Percentiles rank a stretch among this genome's conserved stretches.
Evolutionary conservation across 2,888 invertebrate species (phyloP).

Genomic region (Selenia dentaria): DNA sequence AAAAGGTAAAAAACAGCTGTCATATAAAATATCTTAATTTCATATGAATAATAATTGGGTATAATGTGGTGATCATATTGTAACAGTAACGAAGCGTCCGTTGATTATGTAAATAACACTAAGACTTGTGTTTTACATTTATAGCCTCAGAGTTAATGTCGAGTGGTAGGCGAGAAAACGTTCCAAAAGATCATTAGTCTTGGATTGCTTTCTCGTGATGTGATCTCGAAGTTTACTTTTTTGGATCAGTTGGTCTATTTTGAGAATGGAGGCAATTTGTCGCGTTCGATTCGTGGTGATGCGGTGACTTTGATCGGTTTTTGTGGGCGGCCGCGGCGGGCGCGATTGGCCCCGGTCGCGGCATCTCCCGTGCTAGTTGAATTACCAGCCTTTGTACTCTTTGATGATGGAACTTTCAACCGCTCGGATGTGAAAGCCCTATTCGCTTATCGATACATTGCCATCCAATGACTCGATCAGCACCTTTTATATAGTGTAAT

Average conservation of each 20-base stretch:
- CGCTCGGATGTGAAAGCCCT: slow-evolving; percentile 7
- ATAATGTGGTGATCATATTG: slow-evolving; percentile 11
- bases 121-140: slow-evolving; percentile 15
- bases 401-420: slow-evolving; percentile 16
- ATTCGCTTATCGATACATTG: slow-evolving; percentile 11
- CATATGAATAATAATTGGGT: slow-evolving; percentile 14
- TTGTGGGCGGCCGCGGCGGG: slow-evolving; percentile 49
- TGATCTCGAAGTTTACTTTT: slow-evolving; percentile 50
- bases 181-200: slow-evolving; percentile 58
- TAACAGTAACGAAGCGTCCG: slow-evolving; percentile 11
- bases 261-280: slow-evolving; percentile 77
- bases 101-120: slow-evolving; percentile 22
- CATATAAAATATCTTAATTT: no score
- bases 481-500: slow-evolving; percentile 7
- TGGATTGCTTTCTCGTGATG: slow-evolving; percentile 61
- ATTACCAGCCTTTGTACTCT: slow-evolving; percentile 41
- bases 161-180: slow-evolving; percentile 19
- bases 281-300: slow-evolving; percentile 66
- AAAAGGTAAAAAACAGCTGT: no score
- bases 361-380: slow-evolving; percentile 42
- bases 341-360: slow-evolving; percentile 60
- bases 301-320: slow-evolving; percentile 77
- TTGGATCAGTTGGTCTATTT: slow-evolving; percentile 70
- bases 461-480: slow-evolving; percentile 12
- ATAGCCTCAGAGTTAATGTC: slow-evolving; percentile 11